A percentile compares a stretch with the other conserved stretches of the same genome.
These are phyloP conservation scores for Trissoscelio sp. DNA, from an alignment of 2,888 invertebrate species.

Conservation along the genomic window DNA sequence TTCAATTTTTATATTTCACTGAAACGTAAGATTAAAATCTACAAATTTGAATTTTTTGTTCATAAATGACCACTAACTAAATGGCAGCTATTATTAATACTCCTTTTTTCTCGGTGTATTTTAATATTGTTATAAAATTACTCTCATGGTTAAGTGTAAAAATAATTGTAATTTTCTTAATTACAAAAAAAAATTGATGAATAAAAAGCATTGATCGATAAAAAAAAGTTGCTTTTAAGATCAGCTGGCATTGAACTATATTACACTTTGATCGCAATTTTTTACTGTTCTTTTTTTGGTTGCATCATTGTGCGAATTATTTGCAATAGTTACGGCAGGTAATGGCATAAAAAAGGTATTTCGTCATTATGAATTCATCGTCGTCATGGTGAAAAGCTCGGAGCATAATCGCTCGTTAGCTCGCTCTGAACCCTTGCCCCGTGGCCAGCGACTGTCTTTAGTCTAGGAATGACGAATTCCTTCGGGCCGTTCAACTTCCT, in stretches of 20 bases:
- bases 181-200: neutral
- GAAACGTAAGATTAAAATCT: neutral
- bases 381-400: constrained; percentile 45
- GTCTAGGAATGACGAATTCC: constrained; percentile 75
- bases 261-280: neutral
- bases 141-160: neutral
- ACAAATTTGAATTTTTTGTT: too few species aligned
- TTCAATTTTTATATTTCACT: too few species aligned
- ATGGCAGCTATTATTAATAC: too few species aligned
- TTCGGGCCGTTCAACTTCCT: constrained; percentile 71
- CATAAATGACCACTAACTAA: too few species aligned
- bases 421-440: constrained; percentile 49
- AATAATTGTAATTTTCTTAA: neutral
- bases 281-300: neutral
- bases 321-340: constrained; percentile 2
- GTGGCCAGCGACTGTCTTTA: constrained; percentile 50
- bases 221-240: neutral
- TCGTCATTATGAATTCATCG: constrained; percentile 29
- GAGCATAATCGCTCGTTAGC: constrained; percentile 53
- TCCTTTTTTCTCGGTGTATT: too few species aligned
- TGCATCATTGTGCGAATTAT: constrained; percentile 23
- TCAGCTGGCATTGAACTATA: constrained; percentile 13
- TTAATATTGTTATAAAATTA: too few species aligned
- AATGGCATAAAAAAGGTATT: constrained; percentile 13
- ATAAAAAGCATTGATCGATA: neutral